A percentile compares a stretch with the other conserved stretches of the same genome.
Evolutionary conservation across 2,888 invertebrate species (phyloP).

Genomic region (Apodemia hepburni): DNA sequence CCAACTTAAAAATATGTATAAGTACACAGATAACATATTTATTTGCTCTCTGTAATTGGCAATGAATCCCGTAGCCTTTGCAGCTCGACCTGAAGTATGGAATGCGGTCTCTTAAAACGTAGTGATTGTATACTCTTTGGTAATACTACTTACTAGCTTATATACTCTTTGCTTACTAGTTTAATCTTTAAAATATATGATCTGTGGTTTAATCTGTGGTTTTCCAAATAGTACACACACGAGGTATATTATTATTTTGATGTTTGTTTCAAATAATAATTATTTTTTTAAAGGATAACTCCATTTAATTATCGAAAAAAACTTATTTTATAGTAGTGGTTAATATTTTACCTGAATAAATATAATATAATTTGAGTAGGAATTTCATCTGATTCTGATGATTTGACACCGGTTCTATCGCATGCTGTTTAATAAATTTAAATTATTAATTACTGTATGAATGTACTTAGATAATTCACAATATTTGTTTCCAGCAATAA

Average conservation of each 20-base stretch:
- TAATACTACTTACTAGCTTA: too few relatives aligned
- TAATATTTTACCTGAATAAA: not conserved
- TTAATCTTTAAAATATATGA: too few relatives aligned
- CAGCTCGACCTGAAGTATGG: too few relatives aligned
- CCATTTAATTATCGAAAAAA: not conserved
- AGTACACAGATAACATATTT: too few relatives aligned
- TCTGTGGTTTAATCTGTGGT: not conserved
- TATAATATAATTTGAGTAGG: not conserved
- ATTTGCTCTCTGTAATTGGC: too few relatives aligned
- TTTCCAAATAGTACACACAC: not conserved
- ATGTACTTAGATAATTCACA: not conserved
- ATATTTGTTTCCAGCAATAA: not conserved
- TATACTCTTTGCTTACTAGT: too few relatives aligned
- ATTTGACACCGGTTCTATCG: slow-evolving; percentile 5
- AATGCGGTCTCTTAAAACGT: too few relatives aligned
- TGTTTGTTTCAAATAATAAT: not conserved
- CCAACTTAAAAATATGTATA: too few relatives aligned
- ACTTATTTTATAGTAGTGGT: not conserved
- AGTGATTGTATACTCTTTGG: too few relatives aligned
- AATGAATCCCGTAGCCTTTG: too few relatives aligned
- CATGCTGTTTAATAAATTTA: not conserved
- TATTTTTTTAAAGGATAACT: not conserved
- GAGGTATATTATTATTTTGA: slow-evolving; percentile 3
- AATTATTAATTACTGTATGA: not conserved
- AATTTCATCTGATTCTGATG: not conserved